Base-by-base conservation (phyloP, 2,113 vertebrate species). In the Atrichornis clamosus region DNA sequence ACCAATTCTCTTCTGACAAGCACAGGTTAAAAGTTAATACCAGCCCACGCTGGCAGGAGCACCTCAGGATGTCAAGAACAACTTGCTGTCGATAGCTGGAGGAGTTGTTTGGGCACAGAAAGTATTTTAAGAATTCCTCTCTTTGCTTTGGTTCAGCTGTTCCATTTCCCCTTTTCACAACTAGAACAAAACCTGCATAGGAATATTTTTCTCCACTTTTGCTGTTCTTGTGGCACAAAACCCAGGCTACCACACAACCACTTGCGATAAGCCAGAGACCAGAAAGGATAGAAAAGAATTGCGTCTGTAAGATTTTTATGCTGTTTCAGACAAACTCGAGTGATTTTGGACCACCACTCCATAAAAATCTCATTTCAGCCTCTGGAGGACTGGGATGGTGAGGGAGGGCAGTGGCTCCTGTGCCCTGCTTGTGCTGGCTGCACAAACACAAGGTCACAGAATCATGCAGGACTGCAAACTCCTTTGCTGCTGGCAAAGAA, bases 21-120 rank as follows among this genome's bases (percentile, higher is more conserved):
- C 22, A 26, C 33, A 92, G 76, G 68, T 81, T 95, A 83, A 94
- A 95, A 84, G 79, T 80, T 86, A 89, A 84, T 72, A 41, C 13
- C 46, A 85, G 53, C 44, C 84, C 68, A 13, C 0, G 0, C 69
- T 55, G 65, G 37, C 58, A 67, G 78, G 84, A 84, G 39, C 72
- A 35, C 52, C 27, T 84, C 50, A 47, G 16, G 64, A 72, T 41
- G 62, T 67, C 75, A 70, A 86, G 72, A 85, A 49, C 68, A 55
- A 59, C 35, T 67, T 22, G 30, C 30, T 69, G 47, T 27, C 0
- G 2, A 39, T 47, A 81, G 42, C 76, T 89, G 60, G 64, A 77
- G 63, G 80, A 75, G 60, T 23, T 89, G 82, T 83, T 94, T 85
- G 59, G 52, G 64, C 44, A 63, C 72, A 63, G 68, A 55, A 92